Evolutionary conservation across 2,888 invertebrate genomes (phyloP).

Genomic region (Gibbula magus): DNA sequence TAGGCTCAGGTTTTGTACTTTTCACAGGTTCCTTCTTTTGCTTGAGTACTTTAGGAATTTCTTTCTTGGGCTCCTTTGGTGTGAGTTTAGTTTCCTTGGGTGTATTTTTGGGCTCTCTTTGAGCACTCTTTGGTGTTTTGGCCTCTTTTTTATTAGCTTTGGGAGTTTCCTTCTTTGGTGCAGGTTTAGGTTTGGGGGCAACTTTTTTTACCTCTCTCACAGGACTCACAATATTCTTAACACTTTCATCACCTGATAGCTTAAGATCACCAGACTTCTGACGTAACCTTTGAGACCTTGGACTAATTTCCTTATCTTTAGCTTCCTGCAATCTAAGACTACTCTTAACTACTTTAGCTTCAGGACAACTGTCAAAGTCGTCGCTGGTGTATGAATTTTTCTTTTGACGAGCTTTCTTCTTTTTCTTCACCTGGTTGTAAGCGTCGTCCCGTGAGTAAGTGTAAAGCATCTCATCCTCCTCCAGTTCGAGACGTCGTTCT

Average conservation of each 20-base stretch:
- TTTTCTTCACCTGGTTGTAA: constrained; percentile 85
- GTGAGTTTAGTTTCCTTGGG: constrained; percentile 10
- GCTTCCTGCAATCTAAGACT: constrained; percentile 4
- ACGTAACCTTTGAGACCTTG: not conserved
- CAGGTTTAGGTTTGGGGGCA: constrained; percentile 23
- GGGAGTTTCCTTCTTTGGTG: not conserved
- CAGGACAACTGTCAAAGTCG: constrained; percentile 19
- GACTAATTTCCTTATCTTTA: constrained; percentile 16
- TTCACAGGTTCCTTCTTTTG: not conserved
- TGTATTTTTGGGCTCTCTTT: constrained; percentile 1
- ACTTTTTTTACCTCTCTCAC: constrained; percentile 1
- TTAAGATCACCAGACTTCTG: constrained; percentile 17
- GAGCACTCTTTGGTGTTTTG: not conserved
- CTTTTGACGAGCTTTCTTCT: constrained; percentile 27
- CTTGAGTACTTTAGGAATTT: not conserved
- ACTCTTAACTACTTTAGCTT: not conserved
- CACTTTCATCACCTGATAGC: constrained; percentile 22
- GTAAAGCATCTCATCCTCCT: constrained; percentile 80
- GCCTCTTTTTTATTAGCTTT: constrained; percentile 7
- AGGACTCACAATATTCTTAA: not conserved
- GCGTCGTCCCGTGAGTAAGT: constrained; percentile 87
- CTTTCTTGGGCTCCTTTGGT: not conserved
- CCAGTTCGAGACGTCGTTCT: constrained; percentile 73
- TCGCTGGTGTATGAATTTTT: constrained; percentile 16
- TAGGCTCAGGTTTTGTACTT: not conserved